phyloP scores from a whole-genome alignment of 2,888 invertebrate genomes.

The Platycheirus rosarum region DNA sequence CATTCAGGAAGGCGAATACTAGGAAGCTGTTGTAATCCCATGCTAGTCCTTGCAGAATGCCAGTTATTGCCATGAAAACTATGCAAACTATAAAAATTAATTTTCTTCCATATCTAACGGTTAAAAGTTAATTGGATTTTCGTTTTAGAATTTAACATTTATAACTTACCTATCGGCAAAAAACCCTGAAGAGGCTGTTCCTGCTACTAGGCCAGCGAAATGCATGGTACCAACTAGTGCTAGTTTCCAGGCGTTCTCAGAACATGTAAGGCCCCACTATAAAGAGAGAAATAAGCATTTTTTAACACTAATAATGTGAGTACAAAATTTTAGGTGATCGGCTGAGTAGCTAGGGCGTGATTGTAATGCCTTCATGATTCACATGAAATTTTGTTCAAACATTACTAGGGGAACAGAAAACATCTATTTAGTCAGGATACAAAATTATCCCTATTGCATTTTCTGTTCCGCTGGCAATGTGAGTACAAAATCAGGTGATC shows the following conservation, averaged over 20 bases:
- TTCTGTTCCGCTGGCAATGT: too few species aligned
- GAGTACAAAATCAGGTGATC: too few species aligned
- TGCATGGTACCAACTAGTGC: slow-evolving; percentile 86
- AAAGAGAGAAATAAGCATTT: too few species aligned
- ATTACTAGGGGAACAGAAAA: too few species aligned
- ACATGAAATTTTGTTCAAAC: too few species aligned
- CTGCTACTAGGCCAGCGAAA: slow-evolving; percentile 86
- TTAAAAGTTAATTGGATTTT: background rate
- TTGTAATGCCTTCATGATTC: too few species aligned
- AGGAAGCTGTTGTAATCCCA: slow-evolving; percentile 84
- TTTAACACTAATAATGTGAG: too few species aligned
- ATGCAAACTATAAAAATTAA: slow-evolving; percentile 85
- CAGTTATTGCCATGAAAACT: slow-evolving; percentile 84
- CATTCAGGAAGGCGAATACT: slow-evolving; percentile 84
- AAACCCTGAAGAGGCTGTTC: slow-evolving; percentile 85
- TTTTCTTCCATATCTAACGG: slow-evolving; percentile 85
- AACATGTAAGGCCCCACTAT: slow-evolving; percentile 85
- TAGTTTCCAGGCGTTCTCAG: slow-evolving; percentile 85
- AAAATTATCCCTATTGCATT: too few species aligned
- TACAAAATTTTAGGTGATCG: too few species aligned
- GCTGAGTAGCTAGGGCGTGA: too few species aligned
- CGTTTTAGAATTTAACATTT: background rate
- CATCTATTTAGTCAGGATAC: too few species aligned
- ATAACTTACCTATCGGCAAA: slow-evolving; percentile 85
- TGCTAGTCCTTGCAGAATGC: slow-evolving; percentile 84